phyloP scores from a whole-genome alignment of 2,113 vertebrate genomes.

The Sylvietta virens region DNA sequence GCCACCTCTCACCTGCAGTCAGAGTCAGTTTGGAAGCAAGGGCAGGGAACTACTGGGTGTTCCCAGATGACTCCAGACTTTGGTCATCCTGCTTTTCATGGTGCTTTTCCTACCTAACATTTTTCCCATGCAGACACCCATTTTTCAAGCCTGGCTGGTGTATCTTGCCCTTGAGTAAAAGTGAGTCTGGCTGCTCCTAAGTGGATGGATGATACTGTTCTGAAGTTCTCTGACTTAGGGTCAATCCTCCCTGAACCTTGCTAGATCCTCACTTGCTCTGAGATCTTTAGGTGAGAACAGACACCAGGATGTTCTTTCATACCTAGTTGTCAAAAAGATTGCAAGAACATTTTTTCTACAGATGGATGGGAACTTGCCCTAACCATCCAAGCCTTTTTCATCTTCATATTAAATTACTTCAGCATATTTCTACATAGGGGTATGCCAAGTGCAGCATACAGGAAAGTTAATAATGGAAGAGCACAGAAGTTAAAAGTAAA shows the following conservation, averaged over 20 bases:
- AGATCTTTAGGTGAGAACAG: neutral
- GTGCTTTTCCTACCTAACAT: neutral
- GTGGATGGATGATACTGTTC: neutral
- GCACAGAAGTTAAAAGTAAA: slow-evolving; percentile 15
- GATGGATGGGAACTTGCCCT: neutral
- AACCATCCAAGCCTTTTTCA: neutral
- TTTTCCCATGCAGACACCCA: neutral
- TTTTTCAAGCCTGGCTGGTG: neutral
- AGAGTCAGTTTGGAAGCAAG: neutral
- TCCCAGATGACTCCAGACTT: neutral
- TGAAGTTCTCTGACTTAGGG: neutral
- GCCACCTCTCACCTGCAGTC: neutral
- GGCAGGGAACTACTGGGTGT: too few relatives aligned
- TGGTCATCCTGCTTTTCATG: too few relatives aligned
- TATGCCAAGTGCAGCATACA: neutral
- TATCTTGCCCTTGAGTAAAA: neutral
- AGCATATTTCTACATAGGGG: neutral
- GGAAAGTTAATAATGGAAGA: slow-evolving; percentile 38
- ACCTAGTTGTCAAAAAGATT: neutral
- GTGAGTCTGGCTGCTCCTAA: neutral
- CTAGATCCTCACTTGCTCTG: neutral
- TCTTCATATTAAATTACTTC: slow-evolving; percentile 8
- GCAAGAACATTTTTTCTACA: neutral
- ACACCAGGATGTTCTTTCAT: neutral
- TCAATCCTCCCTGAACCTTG: neutral